Percentiles rank a stretch among this genome's conserved stretches.
These are phyloP conservation scores for Elysia crispata DNA, from an alignment of 2,888 invertebrate species.

Conservation along the genomic window DNA sequence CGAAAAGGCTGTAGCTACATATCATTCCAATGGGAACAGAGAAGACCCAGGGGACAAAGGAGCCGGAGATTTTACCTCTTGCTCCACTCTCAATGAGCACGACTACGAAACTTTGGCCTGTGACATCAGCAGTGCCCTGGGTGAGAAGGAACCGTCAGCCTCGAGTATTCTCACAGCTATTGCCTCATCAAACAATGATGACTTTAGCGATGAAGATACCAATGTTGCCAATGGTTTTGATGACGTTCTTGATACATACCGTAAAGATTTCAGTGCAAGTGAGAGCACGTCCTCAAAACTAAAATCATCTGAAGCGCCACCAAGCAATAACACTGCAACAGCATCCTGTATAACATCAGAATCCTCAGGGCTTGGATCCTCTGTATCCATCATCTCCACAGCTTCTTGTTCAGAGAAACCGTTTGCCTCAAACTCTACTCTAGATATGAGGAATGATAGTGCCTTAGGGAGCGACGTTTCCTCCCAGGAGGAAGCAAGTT, in stretches of 20 bases:
- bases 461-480: conserved; percentile 50
- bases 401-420: neutral
- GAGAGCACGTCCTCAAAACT: neutral
- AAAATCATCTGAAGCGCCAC: neutral
- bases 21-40: neutral
- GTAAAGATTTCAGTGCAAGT: conserved; percentile 25
- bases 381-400: neutral
- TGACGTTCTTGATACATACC: conserved; percentile 45
- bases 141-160: conserved; percentile 56
- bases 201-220: conserved; percentile 65
- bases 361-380: conserved; percentile 4
- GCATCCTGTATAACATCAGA: neutral
- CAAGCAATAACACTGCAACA: neutral
- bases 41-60: neutral
- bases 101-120: conserved; percentile 58
- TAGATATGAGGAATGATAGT: conserved; percentile 45
- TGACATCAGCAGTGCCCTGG: conserved; percentile 62
- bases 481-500: conserved; percentile 42
- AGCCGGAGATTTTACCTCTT: neutral
- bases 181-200: conserved; percentile 53
- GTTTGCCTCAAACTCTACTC: neutral
- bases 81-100: conserved; percentile 53
- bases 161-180: conserved; percentile 30
- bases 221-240: conserved; percentile 66
- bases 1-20: neutral